Evolutionary conservation across 2,797 vertebrate species (phyloP), one percentile per base, ranked within the genome.

Genomic region (Trichosurus vulpecula): DNA sequence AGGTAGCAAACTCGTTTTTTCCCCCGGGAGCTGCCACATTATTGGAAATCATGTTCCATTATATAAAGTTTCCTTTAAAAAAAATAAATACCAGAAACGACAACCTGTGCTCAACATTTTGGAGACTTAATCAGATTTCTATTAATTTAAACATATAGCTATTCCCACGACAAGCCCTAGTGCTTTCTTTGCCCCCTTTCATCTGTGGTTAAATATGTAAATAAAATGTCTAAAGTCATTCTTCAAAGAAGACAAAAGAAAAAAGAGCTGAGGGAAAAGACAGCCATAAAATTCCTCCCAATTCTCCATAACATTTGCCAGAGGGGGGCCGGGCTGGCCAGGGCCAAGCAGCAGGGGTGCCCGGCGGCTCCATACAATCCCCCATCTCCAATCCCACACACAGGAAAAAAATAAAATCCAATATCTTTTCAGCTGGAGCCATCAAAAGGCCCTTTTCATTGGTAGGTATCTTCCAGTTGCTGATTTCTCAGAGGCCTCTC

Each of bases 161-260:
- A 99, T 99, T 99, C 99, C 99, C 99, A 99, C 97, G 99, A 99
- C 98, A 89, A 98, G 98, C 98, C 98, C 98, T 98, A 98, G 98
- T 98, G 99, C 99, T 99, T 99, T 99, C 99, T 99, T 99, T 99
- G 98, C 98, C 99, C 99, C 98, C 99, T 99, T 99, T 99, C 99
- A 99, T 99, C 99, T 99, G 97, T 99, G 99, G 99, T 99, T 99
- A 99, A 99, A 99, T 99, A 99, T 99, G 99, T 99, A 99, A 99
- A 99, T 99, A 99, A 99, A 99, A 99, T 99, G 99, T 99, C 99
- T 99, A 99, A 99, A 99, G 99, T 99, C 99, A 99, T 99, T 99
- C 99, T 99, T 99, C 99, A 99, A 99, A 99, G 99, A 99, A 99
- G 99, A 99, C 99, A 99, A 99, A 99, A 99, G 99, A 99, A 99